Evolutionary conservation across 2,888 invertebrate species (phyloP).

Genomic region (Lithophane ornitopus): DNA sequence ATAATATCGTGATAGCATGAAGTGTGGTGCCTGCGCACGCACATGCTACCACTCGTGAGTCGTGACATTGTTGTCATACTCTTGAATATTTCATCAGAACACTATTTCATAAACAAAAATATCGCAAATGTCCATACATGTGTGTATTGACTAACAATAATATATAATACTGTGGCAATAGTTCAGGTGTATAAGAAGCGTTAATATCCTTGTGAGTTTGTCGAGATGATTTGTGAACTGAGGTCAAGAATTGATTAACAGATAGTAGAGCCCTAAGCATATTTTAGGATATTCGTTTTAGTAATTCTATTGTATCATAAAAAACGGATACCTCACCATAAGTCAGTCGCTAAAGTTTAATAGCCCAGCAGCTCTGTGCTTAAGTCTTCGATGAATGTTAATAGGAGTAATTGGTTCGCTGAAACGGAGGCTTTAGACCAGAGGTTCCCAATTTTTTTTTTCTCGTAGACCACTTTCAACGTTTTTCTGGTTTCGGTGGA

Average conservation of each 20-base stretch:
- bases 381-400: background rate
- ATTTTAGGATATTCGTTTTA: background rate
- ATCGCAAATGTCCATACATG: background rate
- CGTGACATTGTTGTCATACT: slow-evolving; percentile 13
- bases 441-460: too few species aligned
- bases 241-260: background rate
- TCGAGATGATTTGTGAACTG: background rate
- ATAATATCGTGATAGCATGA: slow-evolving; percentile 6
- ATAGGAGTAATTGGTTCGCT: too few species aligned
- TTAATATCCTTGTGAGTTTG: background rate
- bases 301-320: background rate
- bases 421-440: too few species aligned
- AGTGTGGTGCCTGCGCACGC: background rate
- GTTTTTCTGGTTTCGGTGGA: too few species aligned
- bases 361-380: background rate
- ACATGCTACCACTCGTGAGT: slow-evolving; percentile 12
- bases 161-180: too few species aligned
- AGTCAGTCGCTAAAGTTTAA: background rate
- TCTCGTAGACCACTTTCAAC: too few species aligned
- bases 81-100: slow-evolving; percentile 21
- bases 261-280: background rate
- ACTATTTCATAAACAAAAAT: background rate
- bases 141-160: too few species aligned
- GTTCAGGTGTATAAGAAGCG: too few species aligned
- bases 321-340: background rate